Conservation (phyloP, 1,140 invertebrate genomes). For the Calliphora vicina region DNA sequence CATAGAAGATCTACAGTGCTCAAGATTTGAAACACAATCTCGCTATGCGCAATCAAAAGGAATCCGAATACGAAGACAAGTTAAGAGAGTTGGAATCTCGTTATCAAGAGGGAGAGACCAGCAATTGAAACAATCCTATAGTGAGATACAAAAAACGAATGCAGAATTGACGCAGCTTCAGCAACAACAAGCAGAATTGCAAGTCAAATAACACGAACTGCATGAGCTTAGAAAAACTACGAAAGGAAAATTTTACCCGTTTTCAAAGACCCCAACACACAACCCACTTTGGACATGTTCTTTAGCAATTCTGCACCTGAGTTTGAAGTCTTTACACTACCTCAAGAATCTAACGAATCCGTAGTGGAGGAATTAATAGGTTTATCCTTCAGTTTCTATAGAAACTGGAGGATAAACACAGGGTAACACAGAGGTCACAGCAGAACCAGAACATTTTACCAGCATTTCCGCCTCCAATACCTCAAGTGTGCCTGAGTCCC, state of each 20-base stretch:
- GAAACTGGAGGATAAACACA: slow-evolving; percentile 53
- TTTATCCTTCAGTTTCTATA: slow-evolving; percentile 46
- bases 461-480: neutral
- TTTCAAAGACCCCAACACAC: slow-evolving; percentile 34
- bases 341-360: slow-evolving; percentile 45
- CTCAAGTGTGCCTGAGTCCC: neutral
- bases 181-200: neutral
- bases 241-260: slow-evolving; percentile 41
- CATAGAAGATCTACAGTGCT: slow-evolving; percentile 57
- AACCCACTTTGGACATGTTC: slow-evolving; percentile 55
- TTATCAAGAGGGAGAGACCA: slow-evolving; percentile 23
- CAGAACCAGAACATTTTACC: slow-evolving; percentile 59
- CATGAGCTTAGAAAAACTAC: slow-evolving; percentile 20
- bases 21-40: slow-evolving; percentile 53
- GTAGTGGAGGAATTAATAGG: slow-evolving; percentile 64
- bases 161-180: neutral
- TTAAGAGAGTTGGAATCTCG: slow-evolving; percentile 42
- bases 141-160: slow-evolving; percentile 5
- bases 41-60: slow-evolving; percentile 41
- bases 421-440: slow-evolving; percentile 64
- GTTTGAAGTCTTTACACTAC: slow-evolving; percentile 41
- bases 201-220: neutral
- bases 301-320: slow-evolving; percentile 40
- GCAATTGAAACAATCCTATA: neutral
- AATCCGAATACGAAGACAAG: slow-evolving; percentile 45